Base-by-base conservation (phyloP, 2,113 vertebrate species). In the Calidris pygmaea region DNA sequence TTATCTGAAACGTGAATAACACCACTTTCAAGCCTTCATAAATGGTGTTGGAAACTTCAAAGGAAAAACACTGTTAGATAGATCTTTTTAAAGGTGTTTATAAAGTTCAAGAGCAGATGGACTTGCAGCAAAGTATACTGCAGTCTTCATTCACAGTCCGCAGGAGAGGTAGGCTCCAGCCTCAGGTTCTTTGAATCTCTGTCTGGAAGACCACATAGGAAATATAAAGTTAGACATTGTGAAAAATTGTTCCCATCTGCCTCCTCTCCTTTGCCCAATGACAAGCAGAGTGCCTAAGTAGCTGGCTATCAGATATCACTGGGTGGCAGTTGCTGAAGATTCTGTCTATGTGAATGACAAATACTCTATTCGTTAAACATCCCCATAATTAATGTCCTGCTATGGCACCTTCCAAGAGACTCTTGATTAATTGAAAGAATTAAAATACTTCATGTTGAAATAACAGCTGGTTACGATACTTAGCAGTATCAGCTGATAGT, bases 391-490 rank as follows among this genome's bases (percentile, higher is more conserved):
- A 85, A 87, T 22, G 26, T 34, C 58, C 50, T 91, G 32, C 29
- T 82, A 66, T n/a, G 26, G 58, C 45, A 90, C 35, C 70, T 91
- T 94, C 53, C 30, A 65, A 87, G 74, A 82, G 15, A 47, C 15
- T 91, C 34, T 21, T 87, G 73, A 91, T 88, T 90, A 89, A 85
- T 7, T 82, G 53, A 72, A 91, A 91, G 53, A 89, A 85, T 32
- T 37, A 65, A 72, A 92, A 60, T 20, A 60, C 20, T 87, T 94
- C 35, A 24, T 21, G 15, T 26, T 93, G 77, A 81, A 92, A 29
- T 67, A 96, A 90, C 56, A 95, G 92, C 90, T 94, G 79, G 35
- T 81, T 94, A 39, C 52, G 55, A 74, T 60, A 81, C 84, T 74
- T 52, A 84, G 35, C 62, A 72, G 43, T 16, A 81, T 79, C 86